A percentile compares a stretch with the other conserved stretches of the same genome.
Evolutionary conservation across 1,140 invertebrate species (phyloP).

Genomic region (Arctopsyche grandis): DNA sequence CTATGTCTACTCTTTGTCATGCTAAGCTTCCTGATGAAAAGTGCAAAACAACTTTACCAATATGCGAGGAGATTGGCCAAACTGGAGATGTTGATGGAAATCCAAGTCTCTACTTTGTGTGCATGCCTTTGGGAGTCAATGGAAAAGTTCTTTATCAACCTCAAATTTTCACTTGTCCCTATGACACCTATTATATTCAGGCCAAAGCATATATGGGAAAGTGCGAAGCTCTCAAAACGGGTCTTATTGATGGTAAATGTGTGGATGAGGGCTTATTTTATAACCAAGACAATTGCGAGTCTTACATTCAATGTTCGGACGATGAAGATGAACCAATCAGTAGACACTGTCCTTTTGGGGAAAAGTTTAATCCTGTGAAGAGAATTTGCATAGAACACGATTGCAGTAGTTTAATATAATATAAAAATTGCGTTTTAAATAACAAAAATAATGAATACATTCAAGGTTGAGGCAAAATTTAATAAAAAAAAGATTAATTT

Average conservation of each 20-base stretch:
- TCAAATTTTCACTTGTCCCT: constrained; percentile 38
- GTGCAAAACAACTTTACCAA: neutral
- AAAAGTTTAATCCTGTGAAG: neutral
- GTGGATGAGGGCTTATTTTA: neutral
- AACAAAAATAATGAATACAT: no score
- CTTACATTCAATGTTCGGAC: neutral
- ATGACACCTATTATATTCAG: neutral
- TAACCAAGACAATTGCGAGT: neutral
- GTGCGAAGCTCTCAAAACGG: neutral
- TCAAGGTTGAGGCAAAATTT: no score
- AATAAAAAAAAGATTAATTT: no score
- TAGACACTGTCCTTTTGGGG: neutral
- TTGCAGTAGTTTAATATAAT: neutral
- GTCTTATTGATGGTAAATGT: neutral
- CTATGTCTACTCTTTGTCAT: neutral
- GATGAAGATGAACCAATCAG: neutral
- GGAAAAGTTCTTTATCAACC: constrained; percentile 7
- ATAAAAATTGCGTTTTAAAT: no score
- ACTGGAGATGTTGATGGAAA: constrained; percentile 58
- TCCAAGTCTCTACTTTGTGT: constrained; percentile 60
- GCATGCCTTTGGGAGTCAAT: constrained; percentile 48
- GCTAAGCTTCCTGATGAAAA: neutral
- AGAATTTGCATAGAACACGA: neutral
- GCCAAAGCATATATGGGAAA: neutral
- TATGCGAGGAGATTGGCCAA: constrained; percentile 57